Evolutionary conservation across 2,113 vertebrate genomes (phyloP), one percentile per base, ranked within the genome.

Genomic region (Festucalex cinctus): DNA sequence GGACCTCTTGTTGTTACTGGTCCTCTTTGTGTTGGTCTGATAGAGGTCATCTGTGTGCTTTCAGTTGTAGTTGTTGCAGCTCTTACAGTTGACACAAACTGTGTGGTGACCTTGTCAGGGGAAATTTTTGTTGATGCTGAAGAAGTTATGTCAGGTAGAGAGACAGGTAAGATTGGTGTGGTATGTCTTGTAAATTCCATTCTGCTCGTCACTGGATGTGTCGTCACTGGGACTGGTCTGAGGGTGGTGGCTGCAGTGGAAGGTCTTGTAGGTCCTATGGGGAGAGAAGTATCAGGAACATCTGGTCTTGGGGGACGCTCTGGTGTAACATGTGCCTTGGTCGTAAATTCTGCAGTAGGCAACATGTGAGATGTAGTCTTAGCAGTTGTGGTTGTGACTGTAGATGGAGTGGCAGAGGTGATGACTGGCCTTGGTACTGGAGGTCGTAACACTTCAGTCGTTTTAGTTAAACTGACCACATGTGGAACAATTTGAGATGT

Each of bases 71-170:
- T 72, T 13, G 65, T 65, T 16, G 71, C 26, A 3, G 68, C 4
- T 71, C 66, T 74, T 17, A 65, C 22, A n/a, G 74, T 71, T 10
- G 87, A 84, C 28, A 81, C 78, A 51, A 82, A 28, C 14, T 44
- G 73, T 28, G 86, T 89, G 63, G 87, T 86, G 58, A 79, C 74
- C 68, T 36, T 81, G 16, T 88, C 88, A 5, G 54, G 56, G 37
- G 63, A 9, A 6, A 79, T 81, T n/a, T 75, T 65, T 20, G 53
- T 70, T 10, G 69, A 68, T 58, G 68, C 17, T 24, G 54, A 17
- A n/a, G 66, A 63, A 4, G 70, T 81, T 16, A 77, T 82, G 64
- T 41, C 54, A 5, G 70, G 26, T 1, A 67, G 61, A 16, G 77
- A 73, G 66, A 32, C 16, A 10, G 75, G 65, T 12, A 67, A 66